Evolutionary conservation across 2,113 vertebrate genomes (phyloP).

Genomic region (Rhinogobius similis): DNA sequence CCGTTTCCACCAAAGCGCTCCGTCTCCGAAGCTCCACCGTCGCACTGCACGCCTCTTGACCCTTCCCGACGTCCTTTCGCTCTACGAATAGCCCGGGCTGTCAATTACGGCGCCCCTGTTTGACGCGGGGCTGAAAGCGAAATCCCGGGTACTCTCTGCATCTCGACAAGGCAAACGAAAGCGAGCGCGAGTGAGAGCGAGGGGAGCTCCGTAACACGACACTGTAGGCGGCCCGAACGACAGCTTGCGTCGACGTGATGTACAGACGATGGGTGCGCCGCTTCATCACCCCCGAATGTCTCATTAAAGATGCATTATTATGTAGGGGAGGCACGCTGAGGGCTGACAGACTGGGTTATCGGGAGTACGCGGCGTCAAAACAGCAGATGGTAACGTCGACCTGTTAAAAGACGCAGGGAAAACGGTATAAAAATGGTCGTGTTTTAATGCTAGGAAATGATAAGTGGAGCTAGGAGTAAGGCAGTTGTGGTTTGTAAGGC

Average conservation of each 20-base stretch:
- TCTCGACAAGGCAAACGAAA: slow-evolving; percentile 49
- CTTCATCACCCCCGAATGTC: slow-evolving; percentile 33
- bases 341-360: slow-evolving; percentile 31
- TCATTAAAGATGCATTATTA: slow-evolving; percentile 71
- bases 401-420: not conserved
- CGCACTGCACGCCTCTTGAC: slow-evolving; percentile 55
- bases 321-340: slow-evolving; percentile 41
- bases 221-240: slow-evolving; percentile 38
- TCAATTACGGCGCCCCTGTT: slow-evolving; percentile 61
- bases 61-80: slow-evolving; percentile 60
- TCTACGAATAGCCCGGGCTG: slow-evolving; percentile 50
- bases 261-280: slow-evolving; percentile 55
- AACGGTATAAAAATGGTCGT: not conserved
- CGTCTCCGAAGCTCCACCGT: slow-evolving; percentile 19
- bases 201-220: slow-evolving; percentile 52
- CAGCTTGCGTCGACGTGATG: slow-evolving; percentile 57
- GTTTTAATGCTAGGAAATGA: not conserved
- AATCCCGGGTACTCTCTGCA: slow-evolving; percentile 51
- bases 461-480: too few species aligned
- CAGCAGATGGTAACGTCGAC: slow-evolving; percentile 18
- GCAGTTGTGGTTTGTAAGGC: too few species aligned
- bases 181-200: slow-evolving; percentile 41
- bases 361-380: slow-evolving; percentile 39
- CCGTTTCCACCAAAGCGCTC: slow-evolving; percentile 18
- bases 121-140: slow-evolving; percentile 52